Evolutionary conservation across 2,113 vertebrate genomes (phyloP).

Genomic region (Dascyllus trimaculatus): DNA sequence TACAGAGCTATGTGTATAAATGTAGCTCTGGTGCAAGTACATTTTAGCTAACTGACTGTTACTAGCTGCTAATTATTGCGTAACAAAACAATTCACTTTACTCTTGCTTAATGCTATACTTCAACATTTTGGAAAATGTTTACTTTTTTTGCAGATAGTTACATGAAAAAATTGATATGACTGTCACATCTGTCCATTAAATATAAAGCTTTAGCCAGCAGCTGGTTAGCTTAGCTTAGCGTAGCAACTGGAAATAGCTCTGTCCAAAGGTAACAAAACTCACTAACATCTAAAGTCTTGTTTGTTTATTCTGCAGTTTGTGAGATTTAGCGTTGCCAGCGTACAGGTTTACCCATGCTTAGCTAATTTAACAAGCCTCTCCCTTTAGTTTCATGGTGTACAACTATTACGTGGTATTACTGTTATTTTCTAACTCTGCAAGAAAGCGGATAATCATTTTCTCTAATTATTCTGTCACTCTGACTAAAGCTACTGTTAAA

Average conservation of each 20-base stretch:
- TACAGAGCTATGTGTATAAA: not conserved
- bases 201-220: not conserved
- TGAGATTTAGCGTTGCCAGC: not conserved
- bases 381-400: not conserved
- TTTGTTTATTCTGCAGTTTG: not conserved
- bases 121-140: no score
- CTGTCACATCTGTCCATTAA: no score
- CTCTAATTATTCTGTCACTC: not conserved
- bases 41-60: no score
- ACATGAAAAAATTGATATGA: no score
- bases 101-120: no score
- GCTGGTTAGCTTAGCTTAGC: not conserved
- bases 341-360: not conserved
- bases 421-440: not conserved
- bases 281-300: not conserved
- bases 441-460: not conserved
- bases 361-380: not conserved
- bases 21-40: no score
- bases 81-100: no score
- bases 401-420: not conserved
- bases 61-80: no score
- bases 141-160: no score
- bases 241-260: not conserved
- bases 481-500: not conserved
- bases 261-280: not conserved